Evolutionary conservation across 2,888 invertebrate species (phyloP).

Genomic region (Leptarthrus brevirostris): DNA sequence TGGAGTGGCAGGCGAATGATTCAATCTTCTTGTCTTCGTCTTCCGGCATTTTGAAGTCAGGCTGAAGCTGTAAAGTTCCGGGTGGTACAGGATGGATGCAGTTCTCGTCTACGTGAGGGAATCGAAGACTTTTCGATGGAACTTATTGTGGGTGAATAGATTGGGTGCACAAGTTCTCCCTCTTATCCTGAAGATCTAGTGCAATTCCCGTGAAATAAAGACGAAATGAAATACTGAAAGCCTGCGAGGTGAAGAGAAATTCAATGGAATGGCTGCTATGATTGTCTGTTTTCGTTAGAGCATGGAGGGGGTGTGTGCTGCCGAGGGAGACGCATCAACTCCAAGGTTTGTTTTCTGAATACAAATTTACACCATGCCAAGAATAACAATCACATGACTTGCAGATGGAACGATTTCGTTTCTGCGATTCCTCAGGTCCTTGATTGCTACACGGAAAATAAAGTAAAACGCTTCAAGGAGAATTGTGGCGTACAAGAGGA

Average conservation of each 20-base stretch:
- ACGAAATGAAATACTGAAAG: slow-evolving; percentile 42
- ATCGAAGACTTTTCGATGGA: slow-evolving; percentile 11
- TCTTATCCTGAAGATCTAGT: slow-evolving; percentile 19
- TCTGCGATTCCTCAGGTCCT: slow-evolving; percentile 54
- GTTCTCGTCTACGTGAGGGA: slow-evolving; percentile 16
- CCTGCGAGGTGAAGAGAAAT: slow-evolving; percentile 18
- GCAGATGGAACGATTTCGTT: slow-evolving; percentile 54
- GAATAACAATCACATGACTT: slow-evolving; percentile 55
- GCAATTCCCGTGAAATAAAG: slow-evolving; percentile 40
- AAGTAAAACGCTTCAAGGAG: slow-evolving; percentile 27
- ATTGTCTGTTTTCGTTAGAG: not conserved
- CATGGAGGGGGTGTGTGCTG: slow-evolving; percentile 18
- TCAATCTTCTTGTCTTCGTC: slow-evolving; percentile 5
- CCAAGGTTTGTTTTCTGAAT: slow-evolving; percentile 53
- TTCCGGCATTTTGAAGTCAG: not conserved
- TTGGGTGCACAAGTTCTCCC: slow-evolving; percentile 5
- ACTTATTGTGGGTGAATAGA: slow-evolving; percentile 40
- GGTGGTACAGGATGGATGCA: slow-evolving; percentile 17
- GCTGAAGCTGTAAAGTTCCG: not conserved
- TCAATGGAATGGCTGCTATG: slow-evolving; percentile 19
- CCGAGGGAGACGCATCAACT: slow-evolving; percentile 51
- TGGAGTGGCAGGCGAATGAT: slow-evolving; percentile 12
- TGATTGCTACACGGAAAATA: slow-evolving; percentile 51
- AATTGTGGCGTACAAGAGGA: not conserved
- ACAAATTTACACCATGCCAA: slow-evolving; percentile 54